A percentile compares a stretch with the other conserved stretches of the same genome.
Conservation (phyloP, 2,113 vertebrate species). For the Xyliphius kryptos region DNA sequence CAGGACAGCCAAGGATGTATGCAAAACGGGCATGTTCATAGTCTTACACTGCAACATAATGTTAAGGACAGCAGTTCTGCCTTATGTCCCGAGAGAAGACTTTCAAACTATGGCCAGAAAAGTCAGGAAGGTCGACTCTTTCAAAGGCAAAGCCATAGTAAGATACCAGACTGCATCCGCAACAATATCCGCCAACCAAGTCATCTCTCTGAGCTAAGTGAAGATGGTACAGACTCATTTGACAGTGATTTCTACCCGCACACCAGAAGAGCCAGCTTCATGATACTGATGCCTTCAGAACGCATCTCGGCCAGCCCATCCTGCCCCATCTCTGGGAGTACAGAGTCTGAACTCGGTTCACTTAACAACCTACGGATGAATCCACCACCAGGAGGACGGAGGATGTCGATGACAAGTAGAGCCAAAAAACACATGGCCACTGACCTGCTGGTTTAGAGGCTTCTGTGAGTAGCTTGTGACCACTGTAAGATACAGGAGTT, state of each 20-base stretch:
- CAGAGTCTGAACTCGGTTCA: conserved; percentile 65
- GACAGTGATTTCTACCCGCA: conserved; percentile 58
- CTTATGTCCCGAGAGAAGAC: conserved; percentile 32
- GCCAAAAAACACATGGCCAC: conserved; percentile 30
- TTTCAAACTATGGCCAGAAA: conserved; percentile 39
- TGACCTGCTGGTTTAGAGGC: conserved; percentile 36
- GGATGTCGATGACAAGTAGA: conserved; percentile 84
- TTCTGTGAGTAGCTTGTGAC: conserved; percentile 27
- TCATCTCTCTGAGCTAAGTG: conserved; percentile 47
- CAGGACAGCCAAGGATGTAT: conserved; percentile 51
- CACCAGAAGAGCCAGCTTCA: conserved; percentile 71
- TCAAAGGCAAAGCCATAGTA: conserved; percentile 39
- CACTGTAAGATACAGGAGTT: conserved; percentile 10
- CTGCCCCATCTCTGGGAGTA: conserved; percentile 62
- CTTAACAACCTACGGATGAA: conserved; percentile 61
- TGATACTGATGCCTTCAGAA: conserved; percentile 69
- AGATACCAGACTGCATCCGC: conserved; percentile 45
- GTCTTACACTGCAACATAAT: conserved; percentile 31
- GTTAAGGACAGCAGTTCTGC: conserved; percentile 46
- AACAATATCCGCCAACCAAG: conserved; percentile 50
- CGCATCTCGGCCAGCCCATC: conserved; percentile 66
- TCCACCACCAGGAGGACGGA: conserved; percentile 65
- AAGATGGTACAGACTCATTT: conserved; percentile 58
- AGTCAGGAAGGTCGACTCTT: conserved; percentile 41
- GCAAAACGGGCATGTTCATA: conserved; percentile 45